phyloP scores from a whole-genome alignment of 2,113 vertebrate species.

The Polypterus senegalus region DNA sequence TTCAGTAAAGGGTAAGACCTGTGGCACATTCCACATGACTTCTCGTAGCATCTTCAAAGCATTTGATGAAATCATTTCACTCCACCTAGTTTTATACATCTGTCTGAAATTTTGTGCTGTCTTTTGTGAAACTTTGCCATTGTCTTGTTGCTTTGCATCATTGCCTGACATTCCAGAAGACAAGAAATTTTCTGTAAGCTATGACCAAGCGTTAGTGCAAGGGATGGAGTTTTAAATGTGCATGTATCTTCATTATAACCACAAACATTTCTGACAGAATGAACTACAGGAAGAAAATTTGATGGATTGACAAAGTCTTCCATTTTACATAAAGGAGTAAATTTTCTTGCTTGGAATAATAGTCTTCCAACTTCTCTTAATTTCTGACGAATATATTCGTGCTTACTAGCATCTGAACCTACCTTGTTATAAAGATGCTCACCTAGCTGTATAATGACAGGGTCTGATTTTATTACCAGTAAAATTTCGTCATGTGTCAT shows the following conservation, averaged over 20 bases:
- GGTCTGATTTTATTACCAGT: not conserved
- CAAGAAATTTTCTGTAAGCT: conserved; percentile 6
- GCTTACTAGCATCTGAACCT: conserved; percentile 7
- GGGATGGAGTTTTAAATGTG: conserved; percentile 7
- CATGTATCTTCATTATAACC: conserved; percentile 10
- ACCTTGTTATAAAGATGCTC: conserved; percentile 9
- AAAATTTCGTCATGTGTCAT: too few relatives aligned
- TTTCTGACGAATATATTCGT: conserved; percentile 16
- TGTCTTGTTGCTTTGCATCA: not conserved
- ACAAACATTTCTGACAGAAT: conserved; percentile 11
- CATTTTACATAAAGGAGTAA: conserved; percentile 3
- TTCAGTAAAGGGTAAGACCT: conserved; percentile 11
- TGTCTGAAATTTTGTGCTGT: not conserved
- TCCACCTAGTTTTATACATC: conserved; percentile 5
- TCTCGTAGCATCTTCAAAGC: not conserved
- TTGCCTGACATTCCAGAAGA: conserved; percentile 8
- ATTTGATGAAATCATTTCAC: not conserved
- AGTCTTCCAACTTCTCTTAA: conserved; percentile 14
- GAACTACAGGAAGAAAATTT: conserved; percentile 10
- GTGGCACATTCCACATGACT: conserved; percentile 8
- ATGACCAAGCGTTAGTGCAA: conserved; percentile 15
- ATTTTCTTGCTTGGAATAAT: conserved; percentile 1
- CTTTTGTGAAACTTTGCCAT: too few relatives aligned
- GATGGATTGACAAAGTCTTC: conserved; percentile 11
- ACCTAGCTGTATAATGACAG: conserved; percentile 2